Conservation (phyloP, 2,797 vertebrate species). For the Neosilurus mollespiculum region DNA sequence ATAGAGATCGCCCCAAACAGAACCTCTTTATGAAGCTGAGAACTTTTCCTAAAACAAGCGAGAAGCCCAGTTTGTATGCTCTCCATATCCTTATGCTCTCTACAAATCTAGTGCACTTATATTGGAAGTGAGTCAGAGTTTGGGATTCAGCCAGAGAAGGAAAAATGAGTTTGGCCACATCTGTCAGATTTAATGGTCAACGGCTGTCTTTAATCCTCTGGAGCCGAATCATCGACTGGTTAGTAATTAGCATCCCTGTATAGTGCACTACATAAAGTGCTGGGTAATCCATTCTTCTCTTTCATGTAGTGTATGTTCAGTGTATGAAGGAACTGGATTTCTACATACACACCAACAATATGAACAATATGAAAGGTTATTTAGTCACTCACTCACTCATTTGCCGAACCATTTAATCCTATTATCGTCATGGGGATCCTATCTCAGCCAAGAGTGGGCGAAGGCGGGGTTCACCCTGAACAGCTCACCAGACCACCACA, state of each 20-base stretch:
- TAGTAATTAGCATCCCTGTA: background rate
- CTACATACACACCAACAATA: no score
- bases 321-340: no score
- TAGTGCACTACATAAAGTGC: background rate
- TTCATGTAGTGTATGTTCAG: background rate
- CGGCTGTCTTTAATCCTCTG: constrained; percentile 1
- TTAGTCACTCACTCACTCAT: no score
- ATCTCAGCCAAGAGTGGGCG: no score
- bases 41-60: background rate
- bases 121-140: constrained; percentile 7
- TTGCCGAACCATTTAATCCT: no score
- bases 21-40: background rate
- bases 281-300: background rate
- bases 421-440: no score
- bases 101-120: background rate
- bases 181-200: background rate
- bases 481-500: no score
- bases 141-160: background rate
- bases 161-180: background rate
- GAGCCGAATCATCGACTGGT: background rate
- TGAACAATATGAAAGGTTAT: no score
- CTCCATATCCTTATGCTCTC: background rate
- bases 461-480: no score
- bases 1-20: background rate
- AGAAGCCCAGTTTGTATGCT: no score